phyloP scores from a whole-genome alignment of 1,140 invertebrate genomes.

The Mamestra configurata region DNA sequence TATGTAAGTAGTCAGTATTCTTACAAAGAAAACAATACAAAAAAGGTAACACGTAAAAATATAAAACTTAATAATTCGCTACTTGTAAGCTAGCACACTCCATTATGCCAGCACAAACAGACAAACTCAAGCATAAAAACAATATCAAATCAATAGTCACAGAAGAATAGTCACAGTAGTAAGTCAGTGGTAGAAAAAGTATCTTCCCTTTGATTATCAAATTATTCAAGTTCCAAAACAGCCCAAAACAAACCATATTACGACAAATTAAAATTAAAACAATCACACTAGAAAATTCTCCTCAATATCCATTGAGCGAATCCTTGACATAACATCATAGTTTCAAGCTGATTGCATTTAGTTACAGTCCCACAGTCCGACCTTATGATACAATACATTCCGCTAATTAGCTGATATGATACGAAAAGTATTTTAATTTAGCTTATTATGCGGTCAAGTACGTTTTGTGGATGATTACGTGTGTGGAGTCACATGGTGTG shows the following conservation, averaged over 20 bases:
- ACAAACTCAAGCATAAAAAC: no score
- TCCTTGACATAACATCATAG: conserved; percentile 35
- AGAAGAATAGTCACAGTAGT: no score
- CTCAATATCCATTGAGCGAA: background rate
- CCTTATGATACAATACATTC: conserved; percentile 21
- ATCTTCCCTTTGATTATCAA: no score
- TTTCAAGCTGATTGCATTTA: conserved; percentile 7
- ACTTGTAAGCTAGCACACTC: no score
- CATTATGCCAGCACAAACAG: no score
- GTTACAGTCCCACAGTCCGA: conserved; percentile 18
- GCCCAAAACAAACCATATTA: background rate
- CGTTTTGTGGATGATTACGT: conserved; percentile 11
- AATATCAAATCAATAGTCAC: no score
- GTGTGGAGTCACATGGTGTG: background rate
- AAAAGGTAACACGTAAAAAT: no score
- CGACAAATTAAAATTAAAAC: background rate
- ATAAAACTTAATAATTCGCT: no score
- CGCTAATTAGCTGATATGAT: conserved; percentile 35
- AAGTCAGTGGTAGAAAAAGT: no score
- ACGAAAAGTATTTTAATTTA: conserved; percentile 40
- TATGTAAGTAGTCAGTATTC: no score
- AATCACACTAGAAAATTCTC: conserved; percentile 25
- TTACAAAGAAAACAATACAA: no score
- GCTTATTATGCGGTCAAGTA: conserved; percentile 44
- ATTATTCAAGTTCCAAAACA: no score